phyloP scores from a whole-genome alignment of 2,888 invertebrate genomes.

The Folsomia candida region DNA sequence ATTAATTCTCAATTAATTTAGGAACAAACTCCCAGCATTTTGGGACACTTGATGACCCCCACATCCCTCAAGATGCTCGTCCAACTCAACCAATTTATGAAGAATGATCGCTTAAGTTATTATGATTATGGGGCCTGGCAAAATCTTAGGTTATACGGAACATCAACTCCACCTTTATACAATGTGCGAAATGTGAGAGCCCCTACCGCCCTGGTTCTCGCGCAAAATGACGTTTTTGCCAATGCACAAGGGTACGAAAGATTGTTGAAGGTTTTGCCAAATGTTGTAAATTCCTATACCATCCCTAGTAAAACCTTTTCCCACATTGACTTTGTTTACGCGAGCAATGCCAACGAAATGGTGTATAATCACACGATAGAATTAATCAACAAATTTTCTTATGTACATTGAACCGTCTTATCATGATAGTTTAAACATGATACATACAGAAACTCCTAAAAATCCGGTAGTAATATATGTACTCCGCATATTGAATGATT shows the following conservation, averaged over 20 bases:
- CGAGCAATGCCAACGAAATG: not conserved
- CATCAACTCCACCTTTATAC: not conserved
- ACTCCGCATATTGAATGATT: no score
- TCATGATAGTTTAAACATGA: no score
- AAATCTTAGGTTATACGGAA: conserved; percentile 5
- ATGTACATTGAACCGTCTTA: no score
- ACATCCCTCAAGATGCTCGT: no score
- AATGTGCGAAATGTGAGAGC: not conserved
- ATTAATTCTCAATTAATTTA: no score
- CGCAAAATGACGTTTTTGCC: not conserved
- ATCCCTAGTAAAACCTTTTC: conserved; percentile 9
- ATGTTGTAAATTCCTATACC: conserved; percentile 7
- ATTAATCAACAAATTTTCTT: no score
- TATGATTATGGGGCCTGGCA: conserved; percentile 3
- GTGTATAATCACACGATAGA: no score
- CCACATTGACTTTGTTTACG: conserved; percentile 14
- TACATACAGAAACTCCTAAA: no score
- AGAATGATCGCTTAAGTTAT: conserved; percentile 7
- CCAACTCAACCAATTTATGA: conserved; percentile 9
- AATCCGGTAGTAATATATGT: no score
- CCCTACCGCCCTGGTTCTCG: not conserved
- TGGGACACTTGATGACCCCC: no score
- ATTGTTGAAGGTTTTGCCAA: not conserved
- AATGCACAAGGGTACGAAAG: not conserved
- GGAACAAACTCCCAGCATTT: no score